Conservation (phyloP, 2,113 vertebrate genomes). For the Athene noctua region DNA sequence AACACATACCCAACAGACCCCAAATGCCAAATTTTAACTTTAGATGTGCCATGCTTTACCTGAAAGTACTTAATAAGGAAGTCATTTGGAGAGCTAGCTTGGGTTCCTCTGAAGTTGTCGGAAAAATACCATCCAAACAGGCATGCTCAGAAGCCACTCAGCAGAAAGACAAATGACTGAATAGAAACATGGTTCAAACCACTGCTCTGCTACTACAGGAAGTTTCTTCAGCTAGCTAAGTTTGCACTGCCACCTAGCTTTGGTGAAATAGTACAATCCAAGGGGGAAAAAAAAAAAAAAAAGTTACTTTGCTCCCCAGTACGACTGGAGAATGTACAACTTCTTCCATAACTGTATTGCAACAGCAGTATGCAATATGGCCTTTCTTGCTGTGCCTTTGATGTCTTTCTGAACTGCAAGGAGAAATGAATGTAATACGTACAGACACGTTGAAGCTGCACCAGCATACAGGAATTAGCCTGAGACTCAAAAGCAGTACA, state of each 20-base stretch:
- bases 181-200: not conserved
- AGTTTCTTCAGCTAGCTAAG: slow-evolving; percentile 27
- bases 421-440: not conserved
- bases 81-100: not conserved
- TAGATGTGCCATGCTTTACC: not conserved
- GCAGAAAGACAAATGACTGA: not conserved
- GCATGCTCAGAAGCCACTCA: not conserved
- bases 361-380: not conserved
- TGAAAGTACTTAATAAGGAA: not conserved
- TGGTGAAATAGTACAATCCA: slow-evolving; percentile 3
- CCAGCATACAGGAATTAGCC: not conserved
- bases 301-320: not conserved
- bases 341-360: not conserved
- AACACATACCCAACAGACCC: not conserved
- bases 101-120: not conserved
- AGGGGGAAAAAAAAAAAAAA: not conserved
- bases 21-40: not conserved
- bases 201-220: slow-evolving; percentile 11
- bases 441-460: not conserved
- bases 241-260: slow-evolving; percentile 62
- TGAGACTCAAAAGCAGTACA: not conserved
- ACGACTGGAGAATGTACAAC: not conserved
- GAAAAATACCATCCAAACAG: not conserved
- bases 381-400: not conserved
- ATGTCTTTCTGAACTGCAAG: not conserved